Base-by-base conservation (phyloP, 2,888 invertebrate genomes). In the Acanthococcus lagerstroemiae region DNA sequence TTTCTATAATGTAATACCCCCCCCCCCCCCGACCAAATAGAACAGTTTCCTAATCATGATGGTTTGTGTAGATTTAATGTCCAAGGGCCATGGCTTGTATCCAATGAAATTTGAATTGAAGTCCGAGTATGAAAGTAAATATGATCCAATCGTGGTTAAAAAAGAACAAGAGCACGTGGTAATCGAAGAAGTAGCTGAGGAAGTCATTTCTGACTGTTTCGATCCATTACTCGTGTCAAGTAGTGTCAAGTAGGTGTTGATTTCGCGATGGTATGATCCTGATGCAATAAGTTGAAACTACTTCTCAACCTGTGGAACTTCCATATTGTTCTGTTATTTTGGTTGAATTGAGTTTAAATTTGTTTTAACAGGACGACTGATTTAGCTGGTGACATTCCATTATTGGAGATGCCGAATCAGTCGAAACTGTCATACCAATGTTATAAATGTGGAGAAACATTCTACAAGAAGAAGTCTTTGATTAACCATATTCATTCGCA, bases 141-240 rank as follows among this genome's bases (percentile, higher is more conserved):
- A 25, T 4, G 19, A 26, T 30, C 9, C 9, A 9, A 55, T n/a
- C 7, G 7, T 25, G n/a, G n/a, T 9, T 12, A 25, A 24, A 24
- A 21, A 55, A 55, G 21, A 15, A 74, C 81, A 82, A 72, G 67
- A 67, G 55, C 67, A 67, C 30, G 65, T 68, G 27, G 67, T 68
- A 12, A 65, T 68, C 30, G 67, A 68, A 67, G 68, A 68, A 60
- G 87, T 88, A 54, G 86, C 87, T 0, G 88, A 89, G 73, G 89
- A 89, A 75, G 85, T 90, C 0, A 86, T 90, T 17, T 85, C 88
- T 0, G 55, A 55, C 19, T 17, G n/a, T 3, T 9, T 17, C 3
- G 6, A 26, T 55, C n/a, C 3, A 17, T 17, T 19, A 7, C 19
- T 17, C 37, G 7, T 37, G 25, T 15, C 4, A 3, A 2, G 12